Conservation (phyloP, 1,140 invertebrate species). For the Mycetomoellerius zeteki region DNA sequence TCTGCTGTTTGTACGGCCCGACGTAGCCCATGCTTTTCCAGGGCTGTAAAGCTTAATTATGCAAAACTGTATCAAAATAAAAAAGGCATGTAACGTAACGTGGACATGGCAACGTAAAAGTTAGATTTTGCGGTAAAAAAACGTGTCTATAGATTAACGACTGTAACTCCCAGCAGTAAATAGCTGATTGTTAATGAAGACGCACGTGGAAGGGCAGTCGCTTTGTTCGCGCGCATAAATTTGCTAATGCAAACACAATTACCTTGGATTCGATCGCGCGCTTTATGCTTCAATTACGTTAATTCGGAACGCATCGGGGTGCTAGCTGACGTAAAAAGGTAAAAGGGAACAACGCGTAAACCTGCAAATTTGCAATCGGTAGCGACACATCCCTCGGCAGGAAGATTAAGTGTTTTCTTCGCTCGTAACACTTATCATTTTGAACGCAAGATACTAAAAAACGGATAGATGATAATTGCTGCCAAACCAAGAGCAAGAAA, state of each 20-base stretch:
- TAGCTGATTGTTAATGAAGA: constrained; percentile 46
- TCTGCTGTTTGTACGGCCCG: not conserved
- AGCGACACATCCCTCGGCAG: not conserved
- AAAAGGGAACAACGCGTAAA: constrained; percentile 25
- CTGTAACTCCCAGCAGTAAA: constrained; percentile 27
- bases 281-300: constrained; percentile 66
- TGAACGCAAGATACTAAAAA: constrained; percentile 66
- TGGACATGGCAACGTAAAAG: not conserved
- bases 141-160: constrained; percentile 43
- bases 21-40: not conserved
- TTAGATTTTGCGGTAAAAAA: constrained; percentile 35
- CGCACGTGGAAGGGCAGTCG: constrained; percentile 20
- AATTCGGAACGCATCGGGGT: constrained; percentile 58
- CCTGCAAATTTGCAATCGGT: constrained; percentile 60
- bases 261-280: constrained; percentile 45
- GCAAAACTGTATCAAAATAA: constrained; percentile 13
- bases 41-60: constrained; percentile 32
- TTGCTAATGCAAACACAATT: constrained; percentile 51
- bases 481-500: constrained; percentile 49
- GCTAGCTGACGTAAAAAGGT: not conserved
- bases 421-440: constrained; percentile 70
- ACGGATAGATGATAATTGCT: constrained; percentile 72
- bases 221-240: constrained; percentile 57
- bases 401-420: constrained; percentile 69
- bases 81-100: constrained; percentile 9